These are phyloP conservation scores for Trissoscelio sp. DNA, from an alignment of 2,888 invertebrate species.

Conservation along the genomic window DNA sequence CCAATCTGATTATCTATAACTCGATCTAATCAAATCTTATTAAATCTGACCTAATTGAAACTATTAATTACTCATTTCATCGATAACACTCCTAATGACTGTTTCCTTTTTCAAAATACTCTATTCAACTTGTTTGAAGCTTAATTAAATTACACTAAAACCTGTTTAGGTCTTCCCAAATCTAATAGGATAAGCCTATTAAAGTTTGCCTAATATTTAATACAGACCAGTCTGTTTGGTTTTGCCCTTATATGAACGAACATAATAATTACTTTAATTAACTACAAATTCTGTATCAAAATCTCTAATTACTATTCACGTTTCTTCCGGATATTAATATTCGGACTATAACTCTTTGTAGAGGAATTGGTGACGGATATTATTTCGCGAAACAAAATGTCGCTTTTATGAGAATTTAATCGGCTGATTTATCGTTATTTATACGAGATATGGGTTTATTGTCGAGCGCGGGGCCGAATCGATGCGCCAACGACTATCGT, in stretches of 20 bases:
- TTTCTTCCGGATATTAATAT: too few species aligned
- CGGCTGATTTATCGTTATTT: constrained; percentile 69
- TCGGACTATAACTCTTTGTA: constrained; percentile 28
- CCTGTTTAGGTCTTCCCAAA: constrained; percentile 9
- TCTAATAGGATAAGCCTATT: not conserved
- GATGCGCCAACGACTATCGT: constrained; percentile 63
- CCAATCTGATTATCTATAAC: not conserved
- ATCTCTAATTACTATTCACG: too few species aligned
- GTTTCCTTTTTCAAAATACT: not conserved
- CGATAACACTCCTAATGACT: not conserved
- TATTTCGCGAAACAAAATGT: constrained; percentile 59
- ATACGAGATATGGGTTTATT: constrained; percentile 67
- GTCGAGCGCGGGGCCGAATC: constrained; percentile 52
- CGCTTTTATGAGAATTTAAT: constrained; percentile 66
- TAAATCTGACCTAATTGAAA: not conserved
- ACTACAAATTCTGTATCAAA: too few species aligned
- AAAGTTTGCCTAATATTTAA: not conserved
- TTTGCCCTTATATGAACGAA: not conserved
- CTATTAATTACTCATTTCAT: not conserved
- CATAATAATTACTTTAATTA: too few species aligned
- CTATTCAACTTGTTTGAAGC: not conserved
- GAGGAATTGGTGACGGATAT: constrained; percentile 35
- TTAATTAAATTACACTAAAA: constrained; percentile 1
- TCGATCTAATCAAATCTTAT: not conserved
- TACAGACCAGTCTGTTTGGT: not conserved